A percentile compares a stretch with the other conserved stretches of the same genome.
These are phyloP conservation scores for Nyctalus aviator DNA, from an alignment of 2,797 vertebrate genomes.

Conservation along the genomic window DNA sequence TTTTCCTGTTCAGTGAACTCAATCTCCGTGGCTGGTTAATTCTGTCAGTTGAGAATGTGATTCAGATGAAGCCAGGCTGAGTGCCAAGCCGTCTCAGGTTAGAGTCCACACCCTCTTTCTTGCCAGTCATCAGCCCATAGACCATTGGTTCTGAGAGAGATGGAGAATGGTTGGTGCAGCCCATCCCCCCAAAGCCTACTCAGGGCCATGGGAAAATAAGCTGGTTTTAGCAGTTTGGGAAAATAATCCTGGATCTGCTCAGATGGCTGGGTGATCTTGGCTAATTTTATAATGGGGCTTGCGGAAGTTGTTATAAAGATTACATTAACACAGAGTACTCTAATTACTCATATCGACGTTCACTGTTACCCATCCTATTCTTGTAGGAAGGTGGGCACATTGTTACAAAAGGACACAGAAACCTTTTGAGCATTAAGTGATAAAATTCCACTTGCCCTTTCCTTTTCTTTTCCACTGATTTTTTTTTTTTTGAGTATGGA, in stretches of 20 bases:
- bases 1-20: conserved; percentile 70
- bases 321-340: not conserved
- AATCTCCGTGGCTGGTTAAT: conserved; percentile 55
- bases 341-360: not conserved
- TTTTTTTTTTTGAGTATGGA: not conserved
- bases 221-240: not conserved
- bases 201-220: not conserved
- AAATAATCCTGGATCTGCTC: not conserved
- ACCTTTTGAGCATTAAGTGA: not conserved
- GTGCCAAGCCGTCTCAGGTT: not conserved
- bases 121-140: not conserved
- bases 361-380: not conserved
- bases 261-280: not conserved
- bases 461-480: not conserved
- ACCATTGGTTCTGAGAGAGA: not conserved
- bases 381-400: not conserved
- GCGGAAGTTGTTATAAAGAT: not conserved
- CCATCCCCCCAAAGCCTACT: not conserved
- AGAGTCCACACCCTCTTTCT: not conserved
- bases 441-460: not conserved
- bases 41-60: conserved; percentile 60
- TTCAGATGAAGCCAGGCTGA: conserved; percentile 59
- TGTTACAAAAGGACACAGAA: not conserved
- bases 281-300: not conserved
- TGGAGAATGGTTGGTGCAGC: not conserved